A percentile compares a stretch with the other conserved stretches of the same genome.
These are phyloP conservation scores for Pogonocichla stellata DNA, from an alignment of 2,113 vertebrate species.

Conservation along the genomic window DNA sequence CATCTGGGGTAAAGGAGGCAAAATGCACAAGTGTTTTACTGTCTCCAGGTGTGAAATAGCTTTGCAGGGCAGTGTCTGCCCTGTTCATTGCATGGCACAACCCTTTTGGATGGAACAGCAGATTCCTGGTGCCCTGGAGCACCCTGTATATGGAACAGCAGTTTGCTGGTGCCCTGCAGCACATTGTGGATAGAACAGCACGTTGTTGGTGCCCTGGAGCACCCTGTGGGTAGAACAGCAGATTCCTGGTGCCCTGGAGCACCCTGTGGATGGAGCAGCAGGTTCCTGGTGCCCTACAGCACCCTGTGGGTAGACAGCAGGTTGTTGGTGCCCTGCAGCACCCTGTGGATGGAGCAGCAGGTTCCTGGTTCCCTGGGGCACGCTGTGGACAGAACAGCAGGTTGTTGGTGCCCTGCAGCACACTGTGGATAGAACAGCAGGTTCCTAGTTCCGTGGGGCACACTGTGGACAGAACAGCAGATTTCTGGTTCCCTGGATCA, in stretches of 20 bases:
- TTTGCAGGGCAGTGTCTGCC: background rate
- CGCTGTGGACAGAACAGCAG: accelerated
- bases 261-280: accelerated
- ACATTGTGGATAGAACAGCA: background rate
- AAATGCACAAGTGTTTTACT: background rate
- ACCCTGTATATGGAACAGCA: accelerated
- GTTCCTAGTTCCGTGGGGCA: background rate
- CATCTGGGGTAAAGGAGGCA: background rate
- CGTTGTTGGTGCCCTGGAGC: background rate
- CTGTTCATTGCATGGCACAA: background rate
- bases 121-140: background rate
- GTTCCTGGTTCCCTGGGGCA: background rate
- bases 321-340: background rate
- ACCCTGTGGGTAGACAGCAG: too few species aligned
- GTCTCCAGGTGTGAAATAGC: background rate
- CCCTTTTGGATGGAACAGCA: background rate
- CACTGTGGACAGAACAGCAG: too few species aligned
- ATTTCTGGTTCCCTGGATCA: background rate
- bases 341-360: background rate
- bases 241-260: background rate
- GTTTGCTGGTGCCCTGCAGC: background rate
- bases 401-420: background rate
- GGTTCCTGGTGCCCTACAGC: accelerated
- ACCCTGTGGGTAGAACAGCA: accelerated
- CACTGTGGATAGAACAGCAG: too few species aligned